Percentiles rank a stretch among this genome's conserved stretches.
These are phyloP conservation scores for Tachina fera DNA, from an alignment of 2,888 invertebrate species.

Conservation along the genomic window DNA sequence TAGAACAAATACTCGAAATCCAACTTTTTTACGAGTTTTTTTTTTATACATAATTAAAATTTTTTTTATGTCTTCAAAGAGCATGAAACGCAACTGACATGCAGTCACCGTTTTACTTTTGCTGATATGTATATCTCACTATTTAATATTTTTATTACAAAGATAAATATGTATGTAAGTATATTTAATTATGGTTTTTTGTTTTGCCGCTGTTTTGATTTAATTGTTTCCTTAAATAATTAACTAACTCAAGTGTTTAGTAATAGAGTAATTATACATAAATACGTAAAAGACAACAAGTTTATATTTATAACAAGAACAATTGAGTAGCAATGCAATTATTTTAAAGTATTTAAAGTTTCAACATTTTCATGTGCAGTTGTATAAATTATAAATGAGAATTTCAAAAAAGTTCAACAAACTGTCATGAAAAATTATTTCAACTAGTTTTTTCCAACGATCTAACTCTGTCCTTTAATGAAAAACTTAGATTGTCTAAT, in stretches of 20 bases:
- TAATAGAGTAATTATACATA: neutral
- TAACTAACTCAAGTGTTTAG: slow-evolving; percentile 17
- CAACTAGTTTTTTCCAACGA: neutral
- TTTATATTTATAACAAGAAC: neutral
- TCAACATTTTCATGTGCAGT: neutral
- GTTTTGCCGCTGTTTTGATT: neutral
- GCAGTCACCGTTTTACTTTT: neutral
- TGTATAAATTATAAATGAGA: slow-evolving; percentile 15
- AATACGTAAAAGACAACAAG: neutral
- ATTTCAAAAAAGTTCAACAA: slow-evolving; percentile 35
- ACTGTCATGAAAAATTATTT: slow-evolving; percentile 4
- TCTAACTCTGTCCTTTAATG: no score
- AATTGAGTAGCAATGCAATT: slow-evolving; percentile 19
- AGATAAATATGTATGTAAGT: neutral
- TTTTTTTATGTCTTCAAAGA: no score
- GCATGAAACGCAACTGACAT: no score
- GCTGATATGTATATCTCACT: neutral
- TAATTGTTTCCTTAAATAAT: slow-evolving; percentile 40
- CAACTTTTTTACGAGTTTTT: no score
- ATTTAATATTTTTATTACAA: slow-evolving; percentile 7
- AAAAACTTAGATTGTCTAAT: no score
- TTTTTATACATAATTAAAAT: no score
- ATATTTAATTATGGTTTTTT: slow-evolving; percentile 8
- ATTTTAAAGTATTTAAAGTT: neutral
- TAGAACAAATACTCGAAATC: no score